A percentile compares a stretch with the other conserved stretches of the same genome.
phyloP scores from a whole-genome alignment of 2,888 invertebrate species.

The Hetaerina titia region DNA sequence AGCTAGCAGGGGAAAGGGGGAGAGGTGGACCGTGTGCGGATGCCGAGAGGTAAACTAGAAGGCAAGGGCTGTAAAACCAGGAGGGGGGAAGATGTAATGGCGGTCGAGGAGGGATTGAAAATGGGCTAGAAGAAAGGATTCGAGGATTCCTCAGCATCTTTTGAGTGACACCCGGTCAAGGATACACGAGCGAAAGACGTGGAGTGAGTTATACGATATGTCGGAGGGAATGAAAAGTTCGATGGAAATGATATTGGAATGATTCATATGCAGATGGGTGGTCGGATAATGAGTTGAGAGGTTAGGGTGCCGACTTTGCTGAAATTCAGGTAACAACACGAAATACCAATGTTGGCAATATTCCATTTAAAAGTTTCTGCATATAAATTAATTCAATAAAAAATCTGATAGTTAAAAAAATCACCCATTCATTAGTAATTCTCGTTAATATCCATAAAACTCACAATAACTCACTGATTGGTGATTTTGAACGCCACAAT shows the following conservation, averaged over 20 bases:
- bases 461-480: too few relatives aligned
- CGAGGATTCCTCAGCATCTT: conserved; percentile 57
- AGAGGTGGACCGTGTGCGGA: neutral
- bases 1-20: conserved; percentile 9
- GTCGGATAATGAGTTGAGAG: conserved; percentile 14
- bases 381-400: too few relatives aligned
- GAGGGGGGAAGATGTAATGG: neutral
- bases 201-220: neutral
- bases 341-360: too few relatives aligned
- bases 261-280: neutral
- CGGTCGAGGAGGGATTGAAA: neutral
- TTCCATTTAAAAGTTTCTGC: too few relatives aligned
- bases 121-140: conserved; percentile 46
- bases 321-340: neutral
- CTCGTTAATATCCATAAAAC: too few relatives aligned
- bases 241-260: conserved; percentile 51
- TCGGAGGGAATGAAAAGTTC: neutral
- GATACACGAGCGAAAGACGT: neutral
- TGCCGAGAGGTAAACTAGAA: neutral
- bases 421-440: too few relatives aligned
- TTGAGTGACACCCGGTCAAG: conserved; percentile 47
- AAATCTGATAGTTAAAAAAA: too few relatives aligned
- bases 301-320: neutral
- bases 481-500: too few relatives aligned
- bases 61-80: neutral